A percentile compares a stretch with the other conserved stretches of the same genome.
Conservation (phyloP, 2,797 vertebrate genomes). For the Babyrousa celebensis region DNA sequence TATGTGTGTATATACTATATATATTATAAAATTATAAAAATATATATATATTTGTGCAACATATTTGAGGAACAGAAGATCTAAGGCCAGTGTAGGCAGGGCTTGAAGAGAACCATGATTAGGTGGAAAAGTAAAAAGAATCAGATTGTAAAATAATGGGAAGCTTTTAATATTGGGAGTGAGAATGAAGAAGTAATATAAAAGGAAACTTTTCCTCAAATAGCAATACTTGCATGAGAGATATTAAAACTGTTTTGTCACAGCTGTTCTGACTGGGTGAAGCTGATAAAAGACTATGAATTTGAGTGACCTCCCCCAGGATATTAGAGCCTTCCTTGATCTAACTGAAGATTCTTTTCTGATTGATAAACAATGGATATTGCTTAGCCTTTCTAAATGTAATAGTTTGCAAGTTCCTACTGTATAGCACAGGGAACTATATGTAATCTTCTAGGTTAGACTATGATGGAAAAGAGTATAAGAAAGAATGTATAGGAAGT, state of each 20-base stretch:
- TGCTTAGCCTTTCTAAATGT: too few species aligned
- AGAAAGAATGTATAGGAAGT: too few species aligned
- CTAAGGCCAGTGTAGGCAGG: background rate
- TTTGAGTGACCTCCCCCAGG: background rate
- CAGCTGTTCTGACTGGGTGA: background rate
- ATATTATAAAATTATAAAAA: too few species aligned
- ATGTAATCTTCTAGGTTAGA: too few species aligned
- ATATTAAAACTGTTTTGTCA: constrained; percentile 19
- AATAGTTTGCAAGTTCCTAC: too few species aligned
- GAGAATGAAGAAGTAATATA: background rate
- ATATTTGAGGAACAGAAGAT: background rate
- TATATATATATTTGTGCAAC: background rate
- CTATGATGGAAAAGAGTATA: too few species aligned
- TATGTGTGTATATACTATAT: too few species aligned
- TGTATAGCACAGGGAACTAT: too few species aligned
- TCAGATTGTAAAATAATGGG: background rate
- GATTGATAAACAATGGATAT: background rate
- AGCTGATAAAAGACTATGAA: background rate
- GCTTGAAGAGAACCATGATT: background rate
- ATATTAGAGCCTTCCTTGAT: background rate
- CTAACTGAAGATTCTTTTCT: constrained; percentile 16
- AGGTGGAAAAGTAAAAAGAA: background rate
- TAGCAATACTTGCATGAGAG: background rate
- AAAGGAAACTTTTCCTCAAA: background rate
- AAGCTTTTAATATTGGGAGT: background rate